A percentile compares a stretch with the other conserved stretches of the same genome.
These are phyloP conservation scores for Colistium nudipinnis DNA, from an alignment of 2,113 vertebrate species.

Conservation along the genomic window DNA sequence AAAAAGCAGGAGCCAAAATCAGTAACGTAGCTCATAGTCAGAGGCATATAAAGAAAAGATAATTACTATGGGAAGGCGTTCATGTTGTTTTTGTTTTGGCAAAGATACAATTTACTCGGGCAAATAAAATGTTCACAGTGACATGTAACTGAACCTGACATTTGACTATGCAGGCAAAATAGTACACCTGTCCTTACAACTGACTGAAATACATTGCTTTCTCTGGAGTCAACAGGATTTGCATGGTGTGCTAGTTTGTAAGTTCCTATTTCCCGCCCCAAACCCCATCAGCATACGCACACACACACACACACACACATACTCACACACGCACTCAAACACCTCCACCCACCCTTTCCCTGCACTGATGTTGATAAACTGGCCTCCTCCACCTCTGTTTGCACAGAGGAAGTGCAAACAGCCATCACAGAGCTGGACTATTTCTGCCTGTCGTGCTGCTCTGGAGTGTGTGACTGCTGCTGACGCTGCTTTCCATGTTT, in stretches of 20 bases:
- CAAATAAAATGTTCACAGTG: conserved; percentile 35
- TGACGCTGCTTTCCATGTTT: conserved; percentile 84
- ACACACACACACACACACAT: too few relatives aligned
- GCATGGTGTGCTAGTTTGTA: conserved; percentile 52
- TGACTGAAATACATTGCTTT: conserved; percentile 11
- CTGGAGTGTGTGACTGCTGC: conserved; percentile 66
- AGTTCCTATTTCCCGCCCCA: conserved; percentile 56
- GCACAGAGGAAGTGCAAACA: conserved; percentile 74
- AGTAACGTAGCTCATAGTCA: not conserved
- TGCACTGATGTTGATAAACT: conserved; percentile 54
- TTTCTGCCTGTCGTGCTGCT: conserved; percentile 73
- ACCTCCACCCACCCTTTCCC: conserved; percentile 38
- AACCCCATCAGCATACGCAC: conserved; percentile 5
- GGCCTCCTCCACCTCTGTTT: conserved; percentile 50
- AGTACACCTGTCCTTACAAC: not conserved
- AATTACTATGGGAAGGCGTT: not conserved
- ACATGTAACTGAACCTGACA: conserved; percentile 1
- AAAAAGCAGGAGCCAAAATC: not conserved
- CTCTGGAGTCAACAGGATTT: conserved; percentile 39
- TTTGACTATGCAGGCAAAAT: conserved; percentile 59
- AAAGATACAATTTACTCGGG: conserved; percentile 1
- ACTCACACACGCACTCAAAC: not conserved
- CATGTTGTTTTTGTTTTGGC: not conserved
- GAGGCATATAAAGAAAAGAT: not conserved
- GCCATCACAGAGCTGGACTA: conserved; percentile 59